Conservation (phyloP, 2,797 vertebrate species). For the Acanthurus lineatus region DNA sequence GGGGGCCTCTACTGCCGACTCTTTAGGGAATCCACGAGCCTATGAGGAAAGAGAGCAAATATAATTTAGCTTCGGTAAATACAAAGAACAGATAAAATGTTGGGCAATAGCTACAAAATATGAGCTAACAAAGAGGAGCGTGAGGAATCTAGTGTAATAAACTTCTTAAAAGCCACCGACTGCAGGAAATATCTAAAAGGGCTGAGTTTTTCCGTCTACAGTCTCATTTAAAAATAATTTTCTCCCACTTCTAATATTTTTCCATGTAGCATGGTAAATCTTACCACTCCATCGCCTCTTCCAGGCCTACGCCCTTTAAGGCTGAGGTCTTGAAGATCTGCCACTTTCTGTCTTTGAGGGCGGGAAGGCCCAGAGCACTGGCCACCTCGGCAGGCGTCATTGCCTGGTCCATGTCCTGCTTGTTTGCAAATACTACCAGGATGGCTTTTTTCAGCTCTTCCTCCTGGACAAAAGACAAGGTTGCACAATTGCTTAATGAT, state of each 20-base stretch:
- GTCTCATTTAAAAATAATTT: not conserved
- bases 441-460: conserved; percentile 99
- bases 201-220: not conserved
- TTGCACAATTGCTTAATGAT: not conserved
- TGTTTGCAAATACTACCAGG: conserved; percentile 98
- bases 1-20: conserved; percentile 90
- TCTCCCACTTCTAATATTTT: not conserved
- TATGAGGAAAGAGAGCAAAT: conserved; percentile 60
- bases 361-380: conserved; percentile 93
- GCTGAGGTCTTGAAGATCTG: conserved; percentile 99
- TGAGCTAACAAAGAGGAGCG: not conserved
- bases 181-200: not conserved
- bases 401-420: conserved; percentile 99
- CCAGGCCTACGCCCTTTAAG: conserved; percentile 95
- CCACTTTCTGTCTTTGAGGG: conserved; percentile 98
- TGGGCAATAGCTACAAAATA: conserved; percentile 5
- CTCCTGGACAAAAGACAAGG: conserved; percentile 84
- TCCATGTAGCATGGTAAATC: conserved; percentile 19
- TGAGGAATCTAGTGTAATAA: not conserved
- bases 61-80: conserved; percentile 19
- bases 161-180: too few species aligned
- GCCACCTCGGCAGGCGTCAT: conserved; percentile 98
- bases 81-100: conserved; percentile 2
- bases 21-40: conserved; percentile 96
- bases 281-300: conserved; percentile 99